Conservation (phyloP, 2,797 vertebrate species). For the Pseudomugil gertrudae region DNA sequence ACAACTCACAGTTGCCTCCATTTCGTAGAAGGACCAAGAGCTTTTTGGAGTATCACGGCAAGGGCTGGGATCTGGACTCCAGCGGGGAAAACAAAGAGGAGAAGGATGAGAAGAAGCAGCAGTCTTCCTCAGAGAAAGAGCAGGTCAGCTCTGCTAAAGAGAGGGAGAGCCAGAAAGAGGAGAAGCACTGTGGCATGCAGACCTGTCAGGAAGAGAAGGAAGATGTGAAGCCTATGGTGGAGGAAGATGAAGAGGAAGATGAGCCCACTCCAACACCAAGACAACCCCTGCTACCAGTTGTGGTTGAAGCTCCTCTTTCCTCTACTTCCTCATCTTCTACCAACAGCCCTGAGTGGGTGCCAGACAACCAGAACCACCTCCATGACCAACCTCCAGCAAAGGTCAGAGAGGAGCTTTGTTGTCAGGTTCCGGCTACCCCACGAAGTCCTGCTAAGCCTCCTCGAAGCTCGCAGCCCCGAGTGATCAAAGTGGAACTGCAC, state of each 20-base stretch:
- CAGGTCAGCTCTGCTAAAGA: conserved; percentile 76
- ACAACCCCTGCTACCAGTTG: conserved; percentile 73
- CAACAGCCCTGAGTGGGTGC: conserved; percentile 68
- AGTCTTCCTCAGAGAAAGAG: conserved; percentile 70
- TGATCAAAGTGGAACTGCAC: conserved; percentile 76
- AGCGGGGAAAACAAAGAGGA: conserved; percentile 72
- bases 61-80: conserved; percentile 70
- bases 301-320: conserved; percentile 74
- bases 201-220: conserved; percentile 70
- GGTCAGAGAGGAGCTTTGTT: conserved; percentile 61
- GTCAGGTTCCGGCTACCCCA: conserved; percentile 55
- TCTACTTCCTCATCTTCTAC: conserved; percentile 69
- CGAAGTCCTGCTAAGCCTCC: conserved; percentile 76
- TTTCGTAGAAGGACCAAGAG: conserved; percentile 91
- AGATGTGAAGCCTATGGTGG: conserved; percentile 51
- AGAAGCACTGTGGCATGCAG: conserved; percentile 68
- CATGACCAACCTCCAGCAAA: conserved; percentile 65
- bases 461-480: conserved; percentile 69
- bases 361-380: conserved; percentile 49
- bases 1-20: conserved; percentile 84
- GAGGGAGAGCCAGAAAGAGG: conserved; percentile 77
- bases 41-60: conserved; percentile 91
- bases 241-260: conserved; percentile 67
- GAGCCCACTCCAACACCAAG: conserved; percentile 65
- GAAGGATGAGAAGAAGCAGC: conserved; percentile 67